A percentile compares a stretch with the other conserved stretches of the same genome.
These are phyloP conservation scores for Malacoraja senta DNA, from an alignment of 2,797 vertebrate genomes.

Conservation along the genomic window DNA sequence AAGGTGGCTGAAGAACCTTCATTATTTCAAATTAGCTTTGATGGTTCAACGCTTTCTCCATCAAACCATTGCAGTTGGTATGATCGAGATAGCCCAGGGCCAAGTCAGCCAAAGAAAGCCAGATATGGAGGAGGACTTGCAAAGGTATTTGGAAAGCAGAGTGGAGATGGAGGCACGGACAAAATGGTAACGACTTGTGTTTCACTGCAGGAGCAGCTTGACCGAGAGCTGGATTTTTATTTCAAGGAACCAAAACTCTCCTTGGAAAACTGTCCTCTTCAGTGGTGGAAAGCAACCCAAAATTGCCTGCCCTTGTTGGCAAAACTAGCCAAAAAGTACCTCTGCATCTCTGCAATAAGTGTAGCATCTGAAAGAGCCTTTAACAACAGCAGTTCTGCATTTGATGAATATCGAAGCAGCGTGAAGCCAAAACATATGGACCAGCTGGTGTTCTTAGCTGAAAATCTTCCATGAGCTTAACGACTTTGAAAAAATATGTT, in stretches of 20 bases:
- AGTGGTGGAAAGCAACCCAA: slow-evolving; percentile 35
- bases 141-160: slow-evolving; percentile 32
- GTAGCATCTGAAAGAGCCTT: slow-evolving; percentile 18
- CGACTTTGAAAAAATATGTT: neutral
- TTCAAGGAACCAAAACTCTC: slow-evolving; percentile 36
- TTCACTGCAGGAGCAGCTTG: slow-evolving; percentile 30
- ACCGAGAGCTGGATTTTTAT: slow-evolving; percentile 32
- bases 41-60: slow-evolving; percentile 30
- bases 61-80: slow-evolving; percentile 19
- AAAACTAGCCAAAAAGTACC: slow-evolving; percentile 34
- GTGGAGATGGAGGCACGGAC: slow-evolving; percentile 17
- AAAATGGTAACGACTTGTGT: slow-evolving; percentile 7
- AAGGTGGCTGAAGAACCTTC: neutral
- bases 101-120: slow-evolving; percentile 30
- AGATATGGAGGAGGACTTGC: slow-evolving; percentile 33
- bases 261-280: slow-evolving; percentile 14
- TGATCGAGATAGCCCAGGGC: slow-evolving; percentile 23
- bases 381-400: neutral
- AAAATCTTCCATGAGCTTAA: slow-evolving; percentile 13
- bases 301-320: slow-evolving; percentile 32
- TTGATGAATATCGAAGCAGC: slow-evolving; percentile 18
- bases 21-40: slow-evolving; percentile 21
- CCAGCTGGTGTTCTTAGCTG: slow-evolving; percentile 29
- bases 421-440: slow-evolving; percentile 36
- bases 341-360: slow-evolving; percentile 20